Evolutionary conservation across 2,797 vertebrate species (phyloP).

Genomic region (Halcyon chelicuti): DNA sequence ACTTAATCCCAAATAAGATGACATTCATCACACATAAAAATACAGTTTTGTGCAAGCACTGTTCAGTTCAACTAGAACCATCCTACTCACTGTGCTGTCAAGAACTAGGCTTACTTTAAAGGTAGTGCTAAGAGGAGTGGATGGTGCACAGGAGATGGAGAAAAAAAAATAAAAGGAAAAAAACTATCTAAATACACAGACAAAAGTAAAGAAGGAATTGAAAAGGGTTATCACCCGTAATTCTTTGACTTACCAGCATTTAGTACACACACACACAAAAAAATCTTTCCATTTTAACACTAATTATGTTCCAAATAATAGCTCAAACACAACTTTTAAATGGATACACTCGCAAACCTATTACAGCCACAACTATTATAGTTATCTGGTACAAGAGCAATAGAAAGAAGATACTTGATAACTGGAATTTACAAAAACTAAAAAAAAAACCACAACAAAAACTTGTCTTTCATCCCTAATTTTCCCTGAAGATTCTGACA

Average conservation of each 20-base stretch:
- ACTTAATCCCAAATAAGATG: neutral
- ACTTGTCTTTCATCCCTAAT: neutral
- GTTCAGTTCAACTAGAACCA: neutral
- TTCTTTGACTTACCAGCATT: too few relatives aligned
- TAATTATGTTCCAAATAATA: neutral
- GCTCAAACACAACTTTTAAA: neutral
- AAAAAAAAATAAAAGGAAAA: neutral
- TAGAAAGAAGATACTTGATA: neutral
- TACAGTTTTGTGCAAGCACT: neutral
- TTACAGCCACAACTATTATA: neutral
- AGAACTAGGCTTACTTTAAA: neutral
- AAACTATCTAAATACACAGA: too few relatives aligned
- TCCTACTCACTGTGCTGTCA: neutral
- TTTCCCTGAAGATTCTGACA: neutral
- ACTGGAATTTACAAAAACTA: neutral
- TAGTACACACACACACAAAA: too few relatives aligned
- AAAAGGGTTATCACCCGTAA: too few relatives aligned
- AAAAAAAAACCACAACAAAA: neutral
- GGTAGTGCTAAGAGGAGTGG: neutral
- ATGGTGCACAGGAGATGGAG: neutral
- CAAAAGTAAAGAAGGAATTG: too few relatives aligned
- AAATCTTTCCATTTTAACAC: neutral
- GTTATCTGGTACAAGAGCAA: neutral
- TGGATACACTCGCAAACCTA: neutral
- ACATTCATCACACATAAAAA: neutral